These are phyloP conservation scores for Melipona bicolor DNA, from an alignment of 2,888 invertebrate species.

Conservation along the genomic window DNA sequence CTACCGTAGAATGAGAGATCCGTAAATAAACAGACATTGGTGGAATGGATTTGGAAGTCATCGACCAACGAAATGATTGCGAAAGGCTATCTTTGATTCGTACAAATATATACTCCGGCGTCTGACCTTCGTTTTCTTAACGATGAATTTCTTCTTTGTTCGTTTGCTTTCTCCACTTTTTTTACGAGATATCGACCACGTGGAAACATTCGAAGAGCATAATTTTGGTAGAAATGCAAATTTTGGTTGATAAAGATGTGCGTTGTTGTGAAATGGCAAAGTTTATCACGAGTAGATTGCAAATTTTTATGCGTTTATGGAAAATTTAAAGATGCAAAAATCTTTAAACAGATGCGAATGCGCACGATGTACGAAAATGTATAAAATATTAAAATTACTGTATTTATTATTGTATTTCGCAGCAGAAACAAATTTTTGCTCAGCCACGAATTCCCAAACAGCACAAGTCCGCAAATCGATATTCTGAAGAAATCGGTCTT, in stretches of 20 bases:
- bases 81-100: constrained; percentile 24
- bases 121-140: constrained; percentile 7
- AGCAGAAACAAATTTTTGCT: too few relatives aligned
- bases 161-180: too few relatives aligned
- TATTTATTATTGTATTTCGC: too few relatives aligned
- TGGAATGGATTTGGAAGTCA: constrained; percentile 23
- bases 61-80: constrained; percentile 22
- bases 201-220: background rate
- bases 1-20: background rate
- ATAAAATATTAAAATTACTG: too few relatives aligned
- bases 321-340: too few relatives aligned
- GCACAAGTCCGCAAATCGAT: too few relatives aligned
- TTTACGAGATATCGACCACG: background rate
- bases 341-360: too few relatives aligned
- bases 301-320: too few relatives aligned
- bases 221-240: background rate
- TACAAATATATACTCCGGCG: constrained; percentile 10
- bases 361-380: too few relatives aligned
- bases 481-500: too few relatives aligned
- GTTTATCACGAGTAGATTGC: background rate
- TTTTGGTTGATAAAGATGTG: background rate
- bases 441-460: too few relatives aligned
- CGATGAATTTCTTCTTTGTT: background rate
- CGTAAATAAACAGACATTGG: constrained; percentile 29
- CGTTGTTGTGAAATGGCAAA: background rate